Percentiles rank a stretch among this genome's conserved stretches.
Conservation (phyloP, 2,797 vertebrate species). For the Poeciliopsis presidionis region DNA sequence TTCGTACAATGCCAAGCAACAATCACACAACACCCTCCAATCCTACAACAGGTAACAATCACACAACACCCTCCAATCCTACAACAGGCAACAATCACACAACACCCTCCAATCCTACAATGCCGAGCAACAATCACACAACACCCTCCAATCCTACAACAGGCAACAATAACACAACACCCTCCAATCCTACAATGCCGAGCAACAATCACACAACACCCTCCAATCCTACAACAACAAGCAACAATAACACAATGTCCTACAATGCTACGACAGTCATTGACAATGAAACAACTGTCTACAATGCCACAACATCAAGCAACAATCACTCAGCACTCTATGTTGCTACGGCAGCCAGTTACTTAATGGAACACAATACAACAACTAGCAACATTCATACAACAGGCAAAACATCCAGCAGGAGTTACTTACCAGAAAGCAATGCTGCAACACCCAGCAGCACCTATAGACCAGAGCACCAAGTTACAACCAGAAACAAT, state of each 20-base stretch:
- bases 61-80: too few species aligned
- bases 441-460: neutral
- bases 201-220: too few species aligned
- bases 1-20: too few species aligned
- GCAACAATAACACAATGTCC: rapidly evolving
- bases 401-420: neutral
- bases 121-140: too few species aligned
- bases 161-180: too few species aligned
- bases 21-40: too few species aligned
- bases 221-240: too few species aligned
- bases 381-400: neutral
- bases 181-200: too few species aligned
- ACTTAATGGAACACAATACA: neutral
- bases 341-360: neutral
- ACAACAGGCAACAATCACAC: too few species aligned
- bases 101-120: too few species aligned
- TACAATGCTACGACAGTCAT: neutral
- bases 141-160: too few species aligned
- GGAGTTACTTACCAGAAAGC: neutral
- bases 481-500: neutral
- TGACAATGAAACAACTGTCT: neutral
- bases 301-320: neutral
- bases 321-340: neutral
- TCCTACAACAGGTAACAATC: too few species aligned
- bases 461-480: neutral